Conservation (phyloP, 2,113 vertebrate species). For the Pholis gunnellus region DNA sequence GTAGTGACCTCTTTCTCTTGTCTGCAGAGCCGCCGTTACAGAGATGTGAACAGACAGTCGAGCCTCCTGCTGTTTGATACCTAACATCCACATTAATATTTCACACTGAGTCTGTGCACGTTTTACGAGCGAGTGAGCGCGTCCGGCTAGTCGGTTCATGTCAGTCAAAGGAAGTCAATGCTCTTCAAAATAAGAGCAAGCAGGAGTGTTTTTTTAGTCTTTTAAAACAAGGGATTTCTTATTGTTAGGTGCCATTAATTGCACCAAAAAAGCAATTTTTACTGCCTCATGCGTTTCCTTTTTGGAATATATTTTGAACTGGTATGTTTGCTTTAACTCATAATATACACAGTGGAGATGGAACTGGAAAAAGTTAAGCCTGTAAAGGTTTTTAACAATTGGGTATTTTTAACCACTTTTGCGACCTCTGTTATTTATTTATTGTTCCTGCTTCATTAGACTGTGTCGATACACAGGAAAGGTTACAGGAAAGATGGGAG, state of each 20-base stretch:
- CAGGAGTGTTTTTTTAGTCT: background rate
- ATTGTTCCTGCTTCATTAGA: constrained; percentile 33
- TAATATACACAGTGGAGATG: background rate
- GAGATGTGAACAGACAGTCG: constrained; percentile 46
- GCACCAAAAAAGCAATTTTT: background rate
- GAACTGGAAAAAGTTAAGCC: background rate
- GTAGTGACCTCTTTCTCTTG: constrained; percentile 64
- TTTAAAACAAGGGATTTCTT: background rate
- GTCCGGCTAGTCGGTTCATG: constrained; percentile 1
- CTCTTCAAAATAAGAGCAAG: constrained; percentile 39
- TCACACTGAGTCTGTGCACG: constrained; percentile 2
- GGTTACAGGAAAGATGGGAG: constrained; percentile 13
- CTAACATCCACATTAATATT: constrained; percentile 50
- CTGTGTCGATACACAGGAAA: constrained; percentile 5
- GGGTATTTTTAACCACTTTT: background rate
- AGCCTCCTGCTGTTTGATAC: constrained; percentile 38
- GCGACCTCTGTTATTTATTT: background rate
- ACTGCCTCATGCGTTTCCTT: background rate
- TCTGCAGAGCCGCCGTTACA: constrained; percentile 19
- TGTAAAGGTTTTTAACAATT: background rate
- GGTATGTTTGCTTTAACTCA: background rate
- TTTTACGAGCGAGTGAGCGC: background rate
- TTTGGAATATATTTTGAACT: background rate
- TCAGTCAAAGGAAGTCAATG: background rate
- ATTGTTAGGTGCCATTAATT: background rate